Conservation (phyloP, 2,113 vertebrate species). For the Myiozetetes cayanensis region DNA sequence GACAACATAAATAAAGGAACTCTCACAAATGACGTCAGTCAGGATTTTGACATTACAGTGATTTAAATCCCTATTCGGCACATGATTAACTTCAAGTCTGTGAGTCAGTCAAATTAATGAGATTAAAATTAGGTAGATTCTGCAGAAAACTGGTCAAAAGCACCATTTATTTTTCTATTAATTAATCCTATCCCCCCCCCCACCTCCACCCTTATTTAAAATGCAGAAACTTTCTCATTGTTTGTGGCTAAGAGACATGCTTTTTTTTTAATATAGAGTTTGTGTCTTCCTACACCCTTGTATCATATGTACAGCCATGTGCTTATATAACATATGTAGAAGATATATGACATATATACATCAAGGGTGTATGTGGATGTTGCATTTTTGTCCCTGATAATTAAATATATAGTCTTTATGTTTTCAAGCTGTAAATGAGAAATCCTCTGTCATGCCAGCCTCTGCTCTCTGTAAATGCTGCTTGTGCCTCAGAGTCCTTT, state of each 20-base stretch:
- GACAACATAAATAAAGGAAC: background rate
- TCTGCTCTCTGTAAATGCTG: background rate
- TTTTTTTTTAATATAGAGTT: background rate
- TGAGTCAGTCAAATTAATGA: background rate
- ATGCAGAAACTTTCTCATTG: background rate
- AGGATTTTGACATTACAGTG: background rate
- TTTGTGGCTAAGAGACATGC: background rate
- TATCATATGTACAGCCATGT: background rate
- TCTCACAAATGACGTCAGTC: background rate
- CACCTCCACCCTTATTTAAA: background rate
- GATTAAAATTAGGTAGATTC: background rate
- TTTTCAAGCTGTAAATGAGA: background rate
- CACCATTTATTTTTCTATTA: background rate
- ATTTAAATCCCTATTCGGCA: background rate
- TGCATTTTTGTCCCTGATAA: background rate
- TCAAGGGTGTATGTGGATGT: background rate
- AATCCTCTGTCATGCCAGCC: background rate
- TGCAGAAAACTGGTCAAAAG: background rate
- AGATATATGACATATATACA: no score
- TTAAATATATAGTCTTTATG: background rate
- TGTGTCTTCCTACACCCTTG: background rate
- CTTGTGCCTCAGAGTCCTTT: background rate
- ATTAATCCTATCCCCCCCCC: background rate
- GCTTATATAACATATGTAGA: background rate
- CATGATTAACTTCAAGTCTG: background rate